Conservation (phyloP, 1,140 invertebrate genomes). For the Drosophila auraria region DNA sequence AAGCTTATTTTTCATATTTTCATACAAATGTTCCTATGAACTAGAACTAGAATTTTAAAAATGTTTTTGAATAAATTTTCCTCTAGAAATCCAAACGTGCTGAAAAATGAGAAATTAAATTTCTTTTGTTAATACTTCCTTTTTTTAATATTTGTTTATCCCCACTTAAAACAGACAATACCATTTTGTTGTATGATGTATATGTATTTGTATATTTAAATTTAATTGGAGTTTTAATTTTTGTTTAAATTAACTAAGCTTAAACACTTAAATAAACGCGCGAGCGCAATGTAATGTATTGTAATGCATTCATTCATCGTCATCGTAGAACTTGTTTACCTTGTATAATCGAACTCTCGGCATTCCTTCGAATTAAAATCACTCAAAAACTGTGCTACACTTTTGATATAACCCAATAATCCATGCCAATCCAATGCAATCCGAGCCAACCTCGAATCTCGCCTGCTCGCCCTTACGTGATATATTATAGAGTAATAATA, state of each 20-base stretch:
- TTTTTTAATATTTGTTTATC: not conserved
- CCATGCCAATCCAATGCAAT: slow-evolving; percentile 25
- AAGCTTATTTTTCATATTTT: too few relatives aligned
- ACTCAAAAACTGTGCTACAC: slow-evolving; percentile 74
- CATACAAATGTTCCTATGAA: too few relatives aligned
- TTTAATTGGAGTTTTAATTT: slow-evolving; percentile 80
- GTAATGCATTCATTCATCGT: slow-evolving; percentile 41
- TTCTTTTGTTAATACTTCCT: not conserved
- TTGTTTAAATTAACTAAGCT: slow-evolving; percentile 77
- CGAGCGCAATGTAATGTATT: slow-evolving; percentile 61
- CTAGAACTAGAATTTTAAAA: too few relatives aligned
- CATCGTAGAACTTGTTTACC: slow-evolving; percentile 22
- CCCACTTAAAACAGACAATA: not conserved
- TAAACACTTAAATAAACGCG: slow-evolving; percentile 78
- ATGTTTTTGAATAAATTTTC: too few relatives aligned
- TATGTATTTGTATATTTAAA: slow-evolving; percentile 79
- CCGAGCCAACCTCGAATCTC: slow-evolving; percentile 34
- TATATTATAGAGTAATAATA: slow-evolving; percentile 56
- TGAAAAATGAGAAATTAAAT: too few relatives aligned
- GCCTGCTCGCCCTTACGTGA: slow-evolving; percentile 34
- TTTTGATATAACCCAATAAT: slow-evolving; percentile 52
- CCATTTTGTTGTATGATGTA: slow-evolving; percentile 34
- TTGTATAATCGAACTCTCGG: slow-evolving; percentile 49
- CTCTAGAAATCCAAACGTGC: too few relatives aligned
- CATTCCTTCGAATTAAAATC: slow-evolving; percentile 73